Evolutionary conservation across 2,113 vertebrate species (phyloP).

Genomic region (Bungarus multicinctus): DNA sequence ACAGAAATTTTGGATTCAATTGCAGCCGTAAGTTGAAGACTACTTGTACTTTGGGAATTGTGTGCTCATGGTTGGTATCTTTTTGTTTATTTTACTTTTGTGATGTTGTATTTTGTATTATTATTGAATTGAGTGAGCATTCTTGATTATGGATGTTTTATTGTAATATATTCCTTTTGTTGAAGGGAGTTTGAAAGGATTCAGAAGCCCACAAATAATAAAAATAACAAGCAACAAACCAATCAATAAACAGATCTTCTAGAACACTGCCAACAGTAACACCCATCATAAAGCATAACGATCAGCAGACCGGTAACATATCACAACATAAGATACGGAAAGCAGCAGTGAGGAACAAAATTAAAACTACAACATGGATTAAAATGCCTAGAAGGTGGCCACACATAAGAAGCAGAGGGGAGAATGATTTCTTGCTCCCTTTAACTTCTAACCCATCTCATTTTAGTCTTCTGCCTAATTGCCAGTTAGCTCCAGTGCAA

Average conservation of each 20-base stretch:
- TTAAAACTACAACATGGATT: too few relatives aligned
- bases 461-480: background rate
- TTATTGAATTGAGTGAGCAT: background rate
- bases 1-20: background rate
- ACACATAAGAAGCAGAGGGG: background rate
- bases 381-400: background rate
- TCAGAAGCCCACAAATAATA: background rate
- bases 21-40: background rate
- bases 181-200: background rate
- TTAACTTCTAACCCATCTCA: background rate
- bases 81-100: background rate
- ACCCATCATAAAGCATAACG: background rate
- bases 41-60: background rate
- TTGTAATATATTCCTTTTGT: background rate
- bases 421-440: background rate
- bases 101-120: background rate
- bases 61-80: background rate
- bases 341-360: background rate
- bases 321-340: background rate
- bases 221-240: background rate
- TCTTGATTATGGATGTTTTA: background rate
- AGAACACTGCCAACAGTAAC: background rate
- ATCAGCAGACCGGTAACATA: background rate
- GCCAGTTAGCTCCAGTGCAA: background rate
- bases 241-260: background rate